Evolutionary conservation across 2,797 vertebrate genomes (phyloP).

Genomic region (Coregonus sp.): DNA sequence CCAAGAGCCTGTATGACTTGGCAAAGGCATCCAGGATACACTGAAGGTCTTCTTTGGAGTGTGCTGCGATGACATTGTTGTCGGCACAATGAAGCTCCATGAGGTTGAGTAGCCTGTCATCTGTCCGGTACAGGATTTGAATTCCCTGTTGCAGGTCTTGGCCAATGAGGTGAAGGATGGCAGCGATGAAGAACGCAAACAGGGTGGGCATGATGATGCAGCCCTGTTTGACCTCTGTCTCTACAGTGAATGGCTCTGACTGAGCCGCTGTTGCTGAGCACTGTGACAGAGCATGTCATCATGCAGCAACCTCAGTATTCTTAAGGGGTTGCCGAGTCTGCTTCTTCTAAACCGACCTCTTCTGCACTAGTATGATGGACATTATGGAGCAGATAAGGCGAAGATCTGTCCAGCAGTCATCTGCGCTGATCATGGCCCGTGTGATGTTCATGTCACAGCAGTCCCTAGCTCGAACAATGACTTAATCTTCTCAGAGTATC

Average conservation of each 20-base stretch:
- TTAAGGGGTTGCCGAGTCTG: too few relatives aligned
- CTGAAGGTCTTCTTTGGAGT: slow-evolving; percentile 7
- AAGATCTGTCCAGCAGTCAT: too few relatives aligned
- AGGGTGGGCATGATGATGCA: slow-evolving; percentile 16
- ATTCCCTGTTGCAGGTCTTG: slow-evolving; percentile 13
- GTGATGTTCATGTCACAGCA: too few relatives aligned
- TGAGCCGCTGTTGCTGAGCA: slow-evolving; percentile 14
- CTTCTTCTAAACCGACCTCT: too few relatives aligned
- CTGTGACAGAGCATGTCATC: slow-evolving; percentile 9
- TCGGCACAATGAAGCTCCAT: slow-evolving; percentile 13
- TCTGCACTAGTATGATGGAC: too few relatives aligned
- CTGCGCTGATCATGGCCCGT: too few relatives aligned
- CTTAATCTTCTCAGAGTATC: too few relatives aligned
- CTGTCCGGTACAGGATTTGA: slow-evolving; percentile 7
- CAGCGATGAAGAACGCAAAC: slow-evolving; percentile 2
- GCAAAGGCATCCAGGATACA: slow-evolving; percentile 10
- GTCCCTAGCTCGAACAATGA: too few relatives aligned
- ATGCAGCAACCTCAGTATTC: slow-evolving; percentile 1
- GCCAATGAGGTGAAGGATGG: slow-evolving; percentile 2
- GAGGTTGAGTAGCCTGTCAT: neutral
- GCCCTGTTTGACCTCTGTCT: slow-evolving; percentile 6
- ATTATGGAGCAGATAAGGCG: too few relatives aligned
- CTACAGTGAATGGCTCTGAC: neutral
- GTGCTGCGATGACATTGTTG: neutral
- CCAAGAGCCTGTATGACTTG: slow-evolving; percentile 12